Conservation (phyloP, 2,113 vertebrate genomes). For the Eretmochelys imbricata region DNA sequence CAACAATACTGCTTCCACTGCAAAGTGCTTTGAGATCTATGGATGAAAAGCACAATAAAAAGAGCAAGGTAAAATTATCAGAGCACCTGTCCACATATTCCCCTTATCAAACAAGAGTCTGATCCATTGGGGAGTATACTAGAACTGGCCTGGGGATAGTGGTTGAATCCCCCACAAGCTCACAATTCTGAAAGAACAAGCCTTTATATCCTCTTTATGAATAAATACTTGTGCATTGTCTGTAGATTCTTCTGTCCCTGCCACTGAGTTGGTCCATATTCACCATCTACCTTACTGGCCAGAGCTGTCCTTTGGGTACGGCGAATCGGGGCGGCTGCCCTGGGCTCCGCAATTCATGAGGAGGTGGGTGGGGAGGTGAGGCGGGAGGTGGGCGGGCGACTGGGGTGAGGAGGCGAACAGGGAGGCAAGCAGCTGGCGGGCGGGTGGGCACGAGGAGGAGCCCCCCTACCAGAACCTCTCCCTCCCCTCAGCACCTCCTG, state of each 20-base stretch:
- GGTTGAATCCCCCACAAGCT: neutral
- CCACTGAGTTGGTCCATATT: conserved; percentile 16
- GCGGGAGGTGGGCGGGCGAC: too few species aligned
- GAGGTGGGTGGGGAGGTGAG: too few species aligned
- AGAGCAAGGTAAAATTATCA: conserved; percentile 37
- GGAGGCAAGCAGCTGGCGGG: too few species aligned
- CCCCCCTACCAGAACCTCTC: too few species aligned
- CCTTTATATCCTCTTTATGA: neutral
- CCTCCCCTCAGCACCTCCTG: too few species aligned
- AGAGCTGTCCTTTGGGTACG: too few species aligned
- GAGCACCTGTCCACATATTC: neutral
- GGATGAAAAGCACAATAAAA: conserved; percentile 18
- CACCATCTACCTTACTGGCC: neutral
- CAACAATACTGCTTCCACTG: conserved; percentile 35
- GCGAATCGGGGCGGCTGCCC: too few species aligned
- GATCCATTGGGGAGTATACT: neutral
- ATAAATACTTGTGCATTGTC: conserved; percentile 18
- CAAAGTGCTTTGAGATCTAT: conserved; percentile 34
- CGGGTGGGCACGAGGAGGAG: too few species aligned
- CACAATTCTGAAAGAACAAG: neutral
- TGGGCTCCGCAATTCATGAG: too few species aligned
- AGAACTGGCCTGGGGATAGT: neutral
- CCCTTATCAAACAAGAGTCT: conserved; percentile 23
- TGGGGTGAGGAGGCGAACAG: too few species aligned
- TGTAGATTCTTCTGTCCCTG: conserved; percentile 25